phyloP scores from a whole-genome alignment of 2,113 vertebrate species.

The Ancistrus triradiatus region DNA sequence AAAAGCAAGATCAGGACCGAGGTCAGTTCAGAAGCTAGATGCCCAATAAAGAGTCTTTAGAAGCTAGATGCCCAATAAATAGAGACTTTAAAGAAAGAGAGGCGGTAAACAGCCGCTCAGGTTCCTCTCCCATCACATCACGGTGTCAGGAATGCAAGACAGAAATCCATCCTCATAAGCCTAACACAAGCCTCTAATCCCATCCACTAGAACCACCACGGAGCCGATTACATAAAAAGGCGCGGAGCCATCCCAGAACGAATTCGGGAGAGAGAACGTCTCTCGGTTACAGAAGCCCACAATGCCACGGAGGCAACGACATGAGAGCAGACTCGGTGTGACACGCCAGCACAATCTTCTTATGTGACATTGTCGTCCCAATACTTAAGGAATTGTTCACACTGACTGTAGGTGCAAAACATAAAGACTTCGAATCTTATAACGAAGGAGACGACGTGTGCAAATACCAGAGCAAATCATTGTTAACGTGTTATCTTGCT shows the following conservation, averaged over 20 bases:
- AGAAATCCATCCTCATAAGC: background rate
- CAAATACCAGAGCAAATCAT: no score
- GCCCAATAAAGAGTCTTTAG: background rate
- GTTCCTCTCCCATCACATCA: slow-evolving; percentile 19
- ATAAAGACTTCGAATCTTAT: no score
- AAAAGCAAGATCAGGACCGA: background rate
- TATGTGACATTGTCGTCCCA: background rate
- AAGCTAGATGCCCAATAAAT: background rate
- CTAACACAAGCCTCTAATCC: slow-evolving; percentile 9
- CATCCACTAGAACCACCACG: background rate
- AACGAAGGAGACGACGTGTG: no score
- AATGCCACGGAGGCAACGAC: slow-evolving; percentile 15
- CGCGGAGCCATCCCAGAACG: background rate
- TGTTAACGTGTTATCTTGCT: no score
- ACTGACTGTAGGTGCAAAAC: no score
- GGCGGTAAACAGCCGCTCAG: background rate
- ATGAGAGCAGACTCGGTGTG: slow-evolving; percentile 13
- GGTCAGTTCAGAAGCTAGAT: background rate
- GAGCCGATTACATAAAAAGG: background rate
- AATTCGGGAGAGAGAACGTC: background rate
- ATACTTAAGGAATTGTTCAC: background rate
- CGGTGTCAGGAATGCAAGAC: background rate
- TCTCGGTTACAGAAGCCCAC: background rate
- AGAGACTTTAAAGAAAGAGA: slow-evolving; percentile 1
- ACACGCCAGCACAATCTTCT: slow-evolving; percentile 9